phyloP scores from a whole-genome alignment of 2,797 vertebrate species.

The Sebastes miniatus region DNA sequence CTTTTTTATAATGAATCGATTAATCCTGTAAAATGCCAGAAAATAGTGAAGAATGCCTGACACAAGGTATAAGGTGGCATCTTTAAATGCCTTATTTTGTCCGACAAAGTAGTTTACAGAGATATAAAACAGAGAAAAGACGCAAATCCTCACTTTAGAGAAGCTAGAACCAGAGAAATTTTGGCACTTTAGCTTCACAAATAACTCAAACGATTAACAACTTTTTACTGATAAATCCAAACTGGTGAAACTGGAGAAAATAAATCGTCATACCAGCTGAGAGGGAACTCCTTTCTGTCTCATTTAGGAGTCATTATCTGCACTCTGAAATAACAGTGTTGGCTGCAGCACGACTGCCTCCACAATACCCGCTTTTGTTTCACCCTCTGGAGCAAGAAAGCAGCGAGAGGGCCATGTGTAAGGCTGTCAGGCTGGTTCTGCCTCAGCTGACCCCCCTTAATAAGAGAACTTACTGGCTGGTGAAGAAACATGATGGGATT shows the following conservation, averaged over 20 bases:
- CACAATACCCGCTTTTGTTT: conserved; percentile 66
- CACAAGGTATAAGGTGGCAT: too few relatives aligned
- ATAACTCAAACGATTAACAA: too few relatives aligned
- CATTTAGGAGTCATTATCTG: conserved; percentile 30
- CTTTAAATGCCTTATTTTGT: too few relatives aligned
- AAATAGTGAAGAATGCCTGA: too few relatives aligned
- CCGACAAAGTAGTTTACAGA: too few relatives aligned
- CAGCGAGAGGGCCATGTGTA: conserved; percentile 33
- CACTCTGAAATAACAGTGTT: conserved; percentile 40
- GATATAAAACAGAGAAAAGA: too few relatives aligned
- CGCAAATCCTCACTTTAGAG: too few relatives aligned
- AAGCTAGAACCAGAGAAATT: too few relatives aligned
- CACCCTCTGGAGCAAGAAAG: conserved; percentile 9
- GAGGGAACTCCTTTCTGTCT: conserved; percentile 1
- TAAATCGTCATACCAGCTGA: not conserved
- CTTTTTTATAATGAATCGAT: too few relatives aligned
- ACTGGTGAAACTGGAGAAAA: not conserved
- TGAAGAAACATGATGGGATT: not conserved
- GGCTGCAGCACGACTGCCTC: conserved; percentile 16
- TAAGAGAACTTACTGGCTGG: not conserved
- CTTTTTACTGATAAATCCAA: not conserved
- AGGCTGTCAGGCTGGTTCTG: not conserved
- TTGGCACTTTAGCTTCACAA: too few relatives aligned
- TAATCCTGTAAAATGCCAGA: too few relatives aligned
- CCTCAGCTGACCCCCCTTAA: not conserved